Evolutionary conservation across 2,113 vertebrate genomes (phyloP), one percentile per base, ranked within the genome.

Genomic region (Candoia aspera): DNA sequence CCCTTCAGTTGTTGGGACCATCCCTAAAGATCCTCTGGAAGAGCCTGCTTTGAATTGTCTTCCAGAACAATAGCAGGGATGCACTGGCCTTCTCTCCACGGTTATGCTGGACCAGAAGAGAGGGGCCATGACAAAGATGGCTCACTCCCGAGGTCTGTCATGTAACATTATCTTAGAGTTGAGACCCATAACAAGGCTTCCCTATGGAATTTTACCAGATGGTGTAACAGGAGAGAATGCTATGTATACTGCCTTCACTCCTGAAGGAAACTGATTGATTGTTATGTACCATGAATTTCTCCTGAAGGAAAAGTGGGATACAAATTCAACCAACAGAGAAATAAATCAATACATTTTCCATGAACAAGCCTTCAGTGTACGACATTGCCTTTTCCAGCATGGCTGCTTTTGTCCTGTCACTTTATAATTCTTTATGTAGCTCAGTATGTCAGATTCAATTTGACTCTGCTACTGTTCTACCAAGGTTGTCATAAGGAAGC

Each of bases 401-500:
- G 87, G 2, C 3, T 92, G 2, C 37, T 89, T 93, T 86, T 88
- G 83, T 29, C 26, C 10, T 92, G 90, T 57, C 90, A 95, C 46
- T 93, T 94, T 87, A 64, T 42, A 92, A 89, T 79, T 58, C 93
- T 92, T 21, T 94, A n/a, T 42, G 37, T 21, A 83, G 8, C 62
- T 92, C 85, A 93, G 55, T 10, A 21, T 0, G 4, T 90, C 68
- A 90, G 9, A 64, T 91, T 8, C 12, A 54, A 1, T 94, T 93
- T 91, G 57, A 57, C 6, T 89, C 79, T 94, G 54, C 62, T 0
- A 29, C n/a, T 58, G n/a, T 88, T 57, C 83, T 88, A 1, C 42
- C 87, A 93, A 21, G 57, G 11, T 23, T 93, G 85, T 89, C 84
- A 90, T 90, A 90, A 89, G 92, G 10, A 15, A 93, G 13, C 17